Evolutionary conservation across 2,888 invertebrate species (phyloP), one percentile per base, ranked within the genome.

Genomic region (Cryptus viduatorius): DNA sequence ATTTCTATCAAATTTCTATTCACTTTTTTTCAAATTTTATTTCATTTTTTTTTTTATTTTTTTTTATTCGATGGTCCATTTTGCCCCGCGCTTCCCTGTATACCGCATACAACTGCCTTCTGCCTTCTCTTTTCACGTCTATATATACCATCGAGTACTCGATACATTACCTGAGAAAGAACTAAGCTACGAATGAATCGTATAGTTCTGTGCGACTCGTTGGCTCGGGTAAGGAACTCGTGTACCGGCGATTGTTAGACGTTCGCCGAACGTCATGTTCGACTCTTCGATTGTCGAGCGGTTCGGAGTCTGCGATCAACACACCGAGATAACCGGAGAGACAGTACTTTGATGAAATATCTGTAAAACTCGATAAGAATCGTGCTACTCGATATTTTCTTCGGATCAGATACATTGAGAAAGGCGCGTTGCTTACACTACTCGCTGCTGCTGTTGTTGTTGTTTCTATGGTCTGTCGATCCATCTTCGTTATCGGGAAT

Each of bases 291-390:
- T 77, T 64, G 77, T 46, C 16, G 44, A 10, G 61, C 53, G 50
- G 24, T 75, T 56, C 50, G 53, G 53, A 48, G 59, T 56, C 24
- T 8, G 69, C 78, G 80, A 84, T 84, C 77, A 53, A 80, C 72
- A 80, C 29, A 61, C 31, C 71, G 71, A 68, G 77, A 84, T 80
- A 84, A 37, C 31, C 56, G 19, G 24, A 29, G 24, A 77, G 73
- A 73, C 72, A 71, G 77, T 72, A 77, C 68, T 77, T 80, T 80
- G 80, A 80, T 80, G 46, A 78, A 84, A 75, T 83, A 79, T 75
- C 77, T 79, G 79, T 71, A 76, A 72, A 59, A 19, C 14, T 31
- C 79, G 83, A 80, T 80, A 83, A 83, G 65, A 72, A 80, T 83
- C 79, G 53, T 53, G 59, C 71, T 59, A 72, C 72, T 77, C 67